phyloP scores from a whole-genome alignment of 2,888 invertebrate species.

The Phalangium opilio region DNA sequence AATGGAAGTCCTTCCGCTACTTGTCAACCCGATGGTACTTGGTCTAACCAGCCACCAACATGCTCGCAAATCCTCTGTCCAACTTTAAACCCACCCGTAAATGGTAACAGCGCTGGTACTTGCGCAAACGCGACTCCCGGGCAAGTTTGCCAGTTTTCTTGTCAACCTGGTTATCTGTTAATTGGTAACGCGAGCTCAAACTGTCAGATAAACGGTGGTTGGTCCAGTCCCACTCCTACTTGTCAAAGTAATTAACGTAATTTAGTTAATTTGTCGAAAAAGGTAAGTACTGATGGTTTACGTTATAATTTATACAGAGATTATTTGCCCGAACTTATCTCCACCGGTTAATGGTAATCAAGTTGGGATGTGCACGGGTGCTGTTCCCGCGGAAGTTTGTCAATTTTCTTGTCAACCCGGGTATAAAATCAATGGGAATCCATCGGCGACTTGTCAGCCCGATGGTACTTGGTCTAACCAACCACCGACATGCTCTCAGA shows the following conservation, averaged over 20 bases:
- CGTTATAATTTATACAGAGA: background rate
- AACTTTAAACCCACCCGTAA: no score
- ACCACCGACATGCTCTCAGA: background rate
- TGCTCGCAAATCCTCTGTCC: background rate
- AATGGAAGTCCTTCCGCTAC: background rate
- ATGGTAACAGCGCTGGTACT: background rate
- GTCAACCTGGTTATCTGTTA: background rate
- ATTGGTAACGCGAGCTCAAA: background rate
- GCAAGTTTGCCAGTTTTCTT: background rate
- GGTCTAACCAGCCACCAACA: background rate
- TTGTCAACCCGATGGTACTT: background rate
- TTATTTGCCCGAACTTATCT: background rate
- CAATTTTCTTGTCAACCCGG: background rate
- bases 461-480: background rate
- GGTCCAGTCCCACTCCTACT: background rate
- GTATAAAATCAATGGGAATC: background rate
- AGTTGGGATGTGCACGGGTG: background rate
- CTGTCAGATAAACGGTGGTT: background rate
- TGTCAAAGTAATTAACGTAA: background rate
- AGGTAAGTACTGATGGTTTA: no score
- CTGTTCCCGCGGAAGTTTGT: background rate
- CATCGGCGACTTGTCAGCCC: background rate
- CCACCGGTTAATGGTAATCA: background rate
- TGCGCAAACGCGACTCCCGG: background rate
- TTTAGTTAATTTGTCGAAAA: no score